These are phyloP conservation scores for Rhagophthalmus giganteus DNA, from an alignment of 2,888 invertebrate genomes.

Conservation along the genomic window DNA sequence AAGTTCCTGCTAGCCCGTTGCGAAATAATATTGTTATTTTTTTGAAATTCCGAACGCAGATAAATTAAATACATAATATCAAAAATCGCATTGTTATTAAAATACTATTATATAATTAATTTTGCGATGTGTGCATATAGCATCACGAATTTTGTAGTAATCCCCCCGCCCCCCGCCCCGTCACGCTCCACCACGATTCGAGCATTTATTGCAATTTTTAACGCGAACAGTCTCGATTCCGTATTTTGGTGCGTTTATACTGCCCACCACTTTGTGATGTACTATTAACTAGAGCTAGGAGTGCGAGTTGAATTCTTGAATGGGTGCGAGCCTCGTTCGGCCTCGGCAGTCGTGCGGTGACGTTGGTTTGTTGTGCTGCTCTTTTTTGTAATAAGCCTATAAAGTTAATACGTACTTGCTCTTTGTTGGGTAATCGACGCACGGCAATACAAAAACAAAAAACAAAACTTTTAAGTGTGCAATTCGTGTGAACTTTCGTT, in stretches of 20 bases:
- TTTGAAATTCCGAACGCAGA: too few relatives aligned
- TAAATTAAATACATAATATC: too few relatives aligned
- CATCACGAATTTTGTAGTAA: too few relatives aligned
- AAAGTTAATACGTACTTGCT: too few relatives aligned
- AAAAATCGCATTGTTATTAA: too few relatives aligned
- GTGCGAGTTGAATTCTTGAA: slow-evolving; percentile 38
- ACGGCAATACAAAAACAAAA: background rate
- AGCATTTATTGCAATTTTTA: too few relatives aligned
- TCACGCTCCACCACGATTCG: too few relatives aligned
- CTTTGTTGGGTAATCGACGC: background rate
- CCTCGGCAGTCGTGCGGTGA: slow-evolving; percentile 26
- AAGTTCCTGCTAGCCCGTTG: too few relatives aligned
- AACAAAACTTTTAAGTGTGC: background rate
- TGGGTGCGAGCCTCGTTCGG: slow-evolving; percentile 32
- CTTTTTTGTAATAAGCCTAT: slow-evolving; percentile 13
- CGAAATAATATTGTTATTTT: too few relatives aligned
- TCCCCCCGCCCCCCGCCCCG: too few relatives aligned
- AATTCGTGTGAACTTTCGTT: background rate
- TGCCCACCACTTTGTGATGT: slow-evolving; percentile 22
- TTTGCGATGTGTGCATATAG: too few relatives aligned
- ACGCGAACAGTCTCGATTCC: slow-evolving; percentile 7
- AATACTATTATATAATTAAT: too few relatives aligned
- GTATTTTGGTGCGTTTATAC: slow-evolving; percentile 9
- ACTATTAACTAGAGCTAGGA: slow-evolving; percentile 30
- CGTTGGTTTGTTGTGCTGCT: slow-evolving; percentile 20